Conservation (phyloP, 2,113 vertebrate species). For the Actenoides lindsayi region DNA sequence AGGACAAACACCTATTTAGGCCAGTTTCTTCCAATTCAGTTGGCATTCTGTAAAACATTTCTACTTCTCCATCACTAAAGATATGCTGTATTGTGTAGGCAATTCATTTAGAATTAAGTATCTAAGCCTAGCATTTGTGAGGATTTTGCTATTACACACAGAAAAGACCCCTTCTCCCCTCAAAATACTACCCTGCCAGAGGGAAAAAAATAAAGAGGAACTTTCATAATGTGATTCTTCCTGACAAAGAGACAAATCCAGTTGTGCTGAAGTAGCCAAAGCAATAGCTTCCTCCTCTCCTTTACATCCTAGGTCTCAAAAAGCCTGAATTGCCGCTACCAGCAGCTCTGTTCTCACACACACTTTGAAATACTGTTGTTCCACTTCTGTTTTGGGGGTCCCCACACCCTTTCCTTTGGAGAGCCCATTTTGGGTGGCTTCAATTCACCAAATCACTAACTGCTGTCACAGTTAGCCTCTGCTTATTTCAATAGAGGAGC, state of each 20-base stretch:
- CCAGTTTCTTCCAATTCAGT: conserved; percentile 17
- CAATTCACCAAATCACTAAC: background rate
- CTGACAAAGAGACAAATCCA: background rate
- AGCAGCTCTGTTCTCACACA: background rate
- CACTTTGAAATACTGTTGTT: background rate
- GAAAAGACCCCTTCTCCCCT: background rate
- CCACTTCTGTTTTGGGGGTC: background rate
- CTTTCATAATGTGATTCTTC: background rate
- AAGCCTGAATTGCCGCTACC: background rate
- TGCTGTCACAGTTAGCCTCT: background rate
- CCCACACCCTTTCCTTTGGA: background rate
- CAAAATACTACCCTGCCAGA: background rate
- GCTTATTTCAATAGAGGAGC: background rate
- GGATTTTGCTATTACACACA: background rate
- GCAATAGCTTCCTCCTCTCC: background rate
- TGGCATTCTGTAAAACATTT: background rate
- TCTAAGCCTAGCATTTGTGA: background rate
- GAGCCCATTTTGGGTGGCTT: background rate
- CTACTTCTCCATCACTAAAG: background rate
- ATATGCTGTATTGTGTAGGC: background rate
- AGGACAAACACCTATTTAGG: conserved; percentile 48
- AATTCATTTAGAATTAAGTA: conserved; percentile 28
- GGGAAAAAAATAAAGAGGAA: background rate
- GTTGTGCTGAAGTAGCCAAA: background rate
- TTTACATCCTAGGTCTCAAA: background rate